Conservation (phyloP, 2,113 vertebrate species). For the Alethe castanea region DNA sequence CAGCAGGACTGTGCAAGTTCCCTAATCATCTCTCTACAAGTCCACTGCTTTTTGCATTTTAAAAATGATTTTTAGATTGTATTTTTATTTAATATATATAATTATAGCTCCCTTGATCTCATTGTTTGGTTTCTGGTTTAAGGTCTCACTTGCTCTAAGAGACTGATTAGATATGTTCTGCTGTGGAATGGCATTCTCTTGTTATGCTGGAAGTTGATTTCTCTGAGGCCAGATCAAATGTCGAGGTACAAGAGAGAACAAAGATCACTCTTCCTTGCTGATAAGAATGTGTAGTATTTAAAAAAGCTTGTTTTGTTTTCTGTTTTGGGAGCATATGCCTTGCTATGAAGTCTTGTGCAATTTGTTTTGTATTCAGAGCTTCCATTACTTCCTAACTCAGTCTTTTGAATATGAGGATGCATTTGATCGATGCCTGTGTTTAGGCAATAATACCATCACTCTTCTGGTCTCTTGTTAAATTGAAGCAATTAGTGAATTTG, state of each 20-base stretch:
- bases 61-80: not conserved
- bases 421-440: not conserved
- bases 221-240: not conserved
- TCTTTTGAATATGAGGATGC: not conserved
- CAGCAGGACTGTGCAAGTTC: not conserved
- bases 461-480: not conserved
- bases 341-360: not conserved
- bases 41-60: not conserved
- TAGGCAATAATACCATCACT: not conserved
- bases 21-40: not conserved
- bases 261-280: not conserved
- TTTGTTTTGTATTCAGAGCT: not conserved
- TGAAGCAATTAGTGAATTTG: not conserved
- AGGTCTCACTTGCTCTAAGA: not conserved
- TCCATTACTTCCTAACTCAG: not conserved
- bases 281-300: not conserved
- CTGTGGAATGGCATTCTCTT: not conserved
- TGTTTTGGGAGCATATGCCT: not conserved
- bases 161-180: not conserved
- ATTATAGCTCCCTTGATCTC: not conserved
- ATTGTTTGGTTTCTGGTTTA: not conserved
- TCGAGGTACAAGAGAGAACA: not conserved
- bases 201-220: not conserved
- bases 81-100: not conserved
- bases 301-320: not conserved